Conservation (phyloP, 2,113 vertebrate species). For the Pristiophorus japonicus region DNA sequence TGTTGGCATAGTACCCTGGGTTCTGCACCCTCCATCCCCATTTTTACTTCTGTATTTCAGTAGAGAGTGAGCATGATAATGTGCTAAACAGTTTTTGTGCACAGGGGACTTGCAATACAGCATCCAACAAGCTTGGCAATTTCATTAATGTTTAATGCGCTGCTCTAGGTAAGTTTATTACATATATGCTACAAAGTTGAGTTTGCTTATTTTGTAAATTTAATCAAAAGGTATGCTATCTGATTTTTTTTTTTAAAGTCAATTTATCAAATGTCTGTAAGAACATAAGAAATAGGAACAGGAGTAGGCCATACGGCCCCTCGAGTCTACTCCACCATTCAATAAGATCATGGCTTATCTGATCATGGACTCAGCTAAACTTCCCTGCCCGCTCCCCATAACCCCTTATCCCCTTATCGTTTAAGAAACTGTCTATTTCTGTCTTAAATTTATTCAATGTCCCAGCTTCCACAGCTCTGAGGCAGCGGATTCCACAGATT, state of each 20-base stretch:
- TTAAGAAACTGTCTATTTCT: too few species aligned
- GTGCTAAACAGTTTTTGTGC: not conserved
- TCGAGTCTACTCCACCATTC: too few species aligned
- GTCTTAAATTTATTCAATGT: too few species aligned
- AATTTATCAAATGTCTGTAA: not conserved
- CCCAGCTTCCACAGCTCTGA: too few species aligned
- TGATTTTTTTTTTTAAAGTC: not conserved
- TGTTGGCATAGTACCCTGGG: not conserved
- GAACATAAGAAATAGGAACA: too few species aligned
- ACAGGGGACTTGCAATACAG: not conserved
- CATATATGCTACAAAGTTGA: not conserved
- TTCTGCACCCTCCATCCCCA: not conserved
- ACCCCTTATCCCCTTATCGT: too few species aligned
- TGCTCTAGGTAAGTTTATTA: not conserved
- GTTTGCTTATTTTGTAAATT: not conserved
- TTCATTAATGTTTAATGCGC: not conserved
- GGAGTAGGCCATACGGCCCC: too few species aligned
- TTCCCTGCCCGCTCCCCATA: too few species aligned
- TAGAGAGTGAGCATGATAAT: not conserved
- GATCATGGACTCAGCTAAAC: too few species aligned
- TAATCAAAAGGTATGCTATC: not conserved
- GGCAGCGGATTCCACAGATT: too few species aligned
- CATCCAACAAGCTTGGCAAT: not conserved
- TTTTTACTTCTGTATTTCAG: not conserved
- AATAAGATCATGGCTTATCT: too few species aligned